Evolutionary conservation across 2,888 invertebrate species (phyloP).

Genomic region (Agrilus mali): DNA sequence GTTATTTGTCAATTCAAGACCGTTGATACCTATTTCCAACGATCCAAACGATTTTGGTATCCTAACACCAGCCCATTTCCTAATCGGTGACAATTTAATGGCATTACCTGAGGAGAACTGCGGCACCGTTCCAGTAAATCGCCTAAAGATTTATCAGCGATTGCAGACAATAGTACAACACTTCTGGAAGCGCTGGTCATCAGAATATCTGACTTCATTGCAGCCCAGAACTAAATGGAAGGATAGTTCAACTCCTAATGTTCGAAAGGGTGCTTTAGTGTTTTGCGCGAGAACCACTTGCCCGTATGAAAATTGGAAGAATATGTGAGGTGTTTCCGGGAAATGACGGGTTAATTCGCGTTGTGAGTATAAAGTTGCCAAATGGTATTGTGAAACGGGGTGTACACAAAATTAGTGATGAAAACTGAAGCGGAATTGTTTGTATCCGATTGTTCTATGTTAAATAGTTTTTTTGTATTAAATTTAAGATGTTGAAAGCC

Average conservation of each 20-base stretch:
- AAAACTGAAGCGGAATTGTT: no score
- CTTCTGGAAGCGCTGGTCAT: background rate
- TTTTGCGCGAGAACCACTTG: background rate
- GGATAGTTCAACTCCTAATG: background rate
- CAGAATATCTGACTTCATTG: background rate
- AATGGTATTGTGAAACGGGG: no score
- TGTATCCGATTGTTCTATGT: no score
- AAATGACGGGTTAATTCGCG: background rate
- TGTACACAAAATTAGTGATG: no score
- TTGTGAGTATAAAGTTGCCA: no score
- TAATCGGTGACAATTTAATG: constrained; percentile 1
- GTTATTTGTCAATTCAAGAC: no score
- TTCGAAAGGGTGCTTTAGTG: background rate
- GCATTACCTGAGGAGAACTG: no score
- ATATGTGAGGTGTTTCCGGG: background rate
- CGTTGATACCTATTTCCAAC: constrained; percentile 5
- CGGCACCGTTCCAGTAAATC: background rate
- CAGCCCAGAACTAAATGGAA: background rate
- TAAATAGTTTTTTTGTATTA: no score
- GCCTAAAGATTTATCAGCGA: background rate
- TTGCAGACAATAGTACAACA: background rate
- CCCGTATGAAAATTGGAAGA: background rate
- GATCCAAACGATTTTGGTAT: constrained; percentile 5
- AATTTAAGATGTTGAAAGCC: no score
- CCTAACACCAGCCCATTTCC: constrained; percentile 7